Evolutionary conservation across 2,113 vertebrate genomes (phyloP), one percentile per base, ranked within the genome.

Genomic region (Phyllostomus discolor): DNA sequence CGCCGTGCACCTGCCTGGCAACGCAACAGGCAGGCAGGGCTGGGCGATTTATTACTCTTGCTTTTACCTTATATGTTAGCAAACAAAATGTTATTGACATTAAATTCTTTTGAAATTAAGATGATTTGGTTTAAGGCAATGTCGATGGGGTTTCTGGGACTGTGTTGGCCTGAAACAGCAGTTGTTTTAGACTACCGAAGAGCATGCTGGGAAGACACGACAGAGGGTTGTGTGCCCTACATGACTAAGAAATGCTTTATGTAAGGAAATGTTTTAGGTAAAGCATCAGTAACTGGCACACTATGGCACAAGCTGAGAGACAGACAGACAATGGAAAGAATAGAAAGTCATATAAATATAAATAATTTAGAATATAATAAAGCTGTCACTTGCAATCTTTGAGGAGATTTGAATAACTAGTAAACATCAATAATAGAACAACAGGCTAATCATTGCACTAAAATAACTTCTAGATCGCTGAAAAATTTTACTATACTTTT

Each of bases 361-460:
- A 72, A 59, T 62, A 92, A 97, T 48, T 76, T 85, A 89, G 48
- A 69, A 33, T 66, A 38, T 43, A 85, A 94, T 62, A 54, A 67
- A 66, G 57, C 41, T 92, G 57, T 70, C 43, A 48, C 33, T 59
- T 50, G 1, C 59, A 14, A 81, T 69, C 41, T 80, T 35, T 57
- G 24, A 85, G 35, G 78, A 90, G 79, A 33, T 69, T 12, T 78
- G 26, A 69, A 43, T 88, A 73, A 59, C 33, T 38, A 80, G 46
- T 28, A 91, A 84, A 57, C 67, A 62, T 9, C 20, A 87, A 10
- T 41, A 43, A 28, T 17, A 81, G 26, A 38, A 41, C 43, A 67
- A 43, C 14, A 72, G 19, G 20, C 20, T 46, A 41, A 73, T 66
- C 6, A 72, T 33, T 48, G 75, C 4, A 70, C 12, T 46, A 72